phyloP scores from a whole-genome alignment of 2,888 invertebrate species.

The Hybos culiciformis region DNA sequence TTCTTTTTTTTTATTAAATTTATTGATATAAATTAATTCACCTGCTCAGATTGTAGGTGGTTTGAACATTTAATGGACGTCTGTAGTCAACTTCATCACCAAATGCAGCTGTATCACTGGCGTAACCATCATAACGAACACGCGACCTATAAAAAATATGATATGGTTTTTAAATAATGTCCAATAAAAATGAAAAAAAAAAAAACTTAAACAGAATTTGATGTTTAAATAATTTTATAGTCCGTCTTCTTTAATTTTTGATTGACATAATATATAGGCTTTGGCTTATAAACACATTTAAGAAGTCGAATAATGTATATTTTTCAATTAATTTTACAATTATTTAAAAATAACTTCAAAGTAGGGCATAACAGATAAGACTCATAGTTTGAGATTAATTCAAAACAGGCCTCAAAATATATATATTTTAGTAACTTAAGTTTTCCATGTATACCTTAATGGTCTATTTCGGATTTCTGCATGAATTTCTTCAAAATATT shows the following conservation, averaged over 20 bases:
- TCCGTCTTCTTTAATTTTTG: too few relatives aligned
- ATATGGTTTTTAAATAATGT: constrained; percentile 6
- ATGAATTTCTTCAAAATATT: constrained; percentile 49
- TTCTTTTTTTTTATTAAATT: background rate
- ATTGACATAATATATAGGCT: too few relatives aligned
- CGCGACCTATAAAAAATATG: constrained; percentile 12
- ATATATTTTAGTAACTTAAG: constrained; percentile 26
- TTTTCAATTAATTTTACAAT: too few relatives aligned
- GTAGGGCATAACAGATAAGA: too few relatives aligned
- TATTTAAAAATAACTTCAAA: too few relatives aligned
- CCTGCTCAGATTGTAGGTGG: constrained; percentile 16
- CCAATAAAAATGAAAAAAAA: constrained; percentile 16
- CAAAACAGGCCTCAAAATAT: background rate
- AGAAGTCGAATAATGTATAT: too few relatives aligned
- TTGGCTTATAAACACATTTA: too few relatives aligned
- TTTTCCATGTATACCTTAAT: constrained; percentile 39
- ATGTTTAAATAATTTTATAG: too few relatives aligned
- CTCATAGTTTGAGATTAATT: too few relatives aligned
- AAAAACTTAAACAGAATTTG: background rate
- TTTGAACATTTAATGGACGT: constrained; percentile 20
- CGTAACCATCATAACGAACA: constrained; percentile 21
- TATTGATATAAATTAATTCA: background rate
- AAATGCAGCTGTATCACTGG: constrained; percentile 22
- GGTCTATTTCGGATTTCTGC: constrained; percentile 36
- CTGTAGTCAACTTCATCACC: constrained; percentile 20